Evolutionary conservation across 2,797 vertebrate genomes (phyloP), one percentile per base, ranked within the genome.

Genomic region (Nannoperca obscura): DNA sequence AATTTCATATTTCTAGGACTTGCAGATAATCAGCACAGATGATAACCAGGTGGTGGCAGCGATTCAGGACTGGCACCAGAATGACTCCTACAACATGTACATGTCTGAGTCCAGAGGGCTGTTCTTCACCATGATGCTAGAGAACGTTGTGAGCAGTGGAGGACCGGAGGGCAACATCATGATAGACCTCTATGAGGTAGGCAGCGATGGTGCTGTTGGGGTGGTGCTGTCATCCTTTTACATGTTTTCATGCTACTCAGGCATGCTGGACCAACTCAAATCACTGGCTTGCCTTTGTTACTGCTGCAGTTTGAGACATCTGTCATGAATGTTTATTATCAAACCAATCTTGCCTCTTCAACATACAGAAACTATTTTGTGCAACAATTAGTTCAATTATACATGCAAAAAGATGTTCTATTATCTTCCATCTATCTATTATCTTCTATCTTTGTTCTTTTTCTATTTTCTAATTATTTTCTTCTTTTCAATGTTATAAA

Each of bases 121-220:
- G 47, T 97, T 97, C 91, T 97, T 97, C 91, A 97, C 97, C 0
- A 85, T 98, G 92, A 97, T 97, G 85, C 93, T 98, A 94, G 97
- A 98, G 92, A 96, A 97, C 5, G 96, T 97, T 65, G 96, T 97
- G 92, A 98, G 97, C 86, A 98, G 96, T 60, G 93, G 96, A 82
- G 96, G 97, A 24, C 96, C 96, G 0, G 97, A 99, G 81, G 97
- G 97, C 71, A 99, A 99, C 36, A 92, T 98, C 85, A 99, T 99
- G 97, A 97, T 99, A 73, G 97, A 99, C 92, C 97, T 99, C 77
- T 99, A 99, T 90, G 97, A 99, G 97, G 97, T 99, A 96, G 62
- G 92, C 74, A 54, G 60, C 3, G 2, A 19, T 34, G 3, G 27
- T 12, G 78, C 76, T 77, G 63, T 30, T 53, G n/a, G 46, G 44